Conservation (phyloP, 2,113 vertebrate species). For the Pseudolaguvia tuberculata region DNA sequence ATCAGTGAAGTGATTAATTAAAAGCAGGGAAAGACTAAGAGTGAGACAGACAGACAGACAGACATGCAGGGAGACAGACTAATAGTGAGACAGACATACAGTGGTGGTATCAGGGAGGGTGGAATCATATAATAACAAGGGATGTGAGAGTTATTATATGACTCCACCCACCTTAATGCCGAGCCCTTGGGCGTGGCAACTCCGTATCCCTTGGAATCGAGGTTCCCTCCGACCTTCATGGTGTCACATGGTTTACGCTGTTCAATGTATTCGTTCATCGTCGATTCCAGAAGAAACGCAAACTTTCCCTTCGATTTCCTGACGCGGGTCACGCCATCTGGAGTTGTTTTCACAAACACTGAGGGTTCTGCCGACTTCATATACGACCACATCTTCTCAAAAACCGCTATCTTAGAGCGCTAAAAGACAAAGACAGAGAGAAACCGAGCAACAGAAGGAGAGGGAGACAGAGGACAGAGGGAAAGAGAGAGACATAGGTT, state of each 20-base stretch:
- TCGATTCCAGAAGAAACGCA: conserved; percentile 96
- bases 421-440: conserved; percentile 49
- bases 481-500: not conserved
- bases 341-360: conserved; percentile 97
- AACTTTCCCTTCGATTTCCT: conserved; percentile 99
- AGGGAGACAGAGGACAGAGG: not conserved
- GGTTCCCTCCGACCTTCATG: no score
- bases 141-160: conserved; percentile 87
- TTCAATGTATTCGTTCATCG: conserved; percentile 99
- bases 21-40: not conserved
- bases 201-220: conserved; percentile 99
- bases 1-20: not conserved
- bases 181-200: conserved; percentile 99
- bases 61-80: conserved; percentile 22
- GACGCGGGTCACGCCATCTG: conserved; percentile 92
- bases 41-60: not conserved
- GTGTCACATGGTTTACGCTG: no score
- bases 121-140: conserved; percentile 98
- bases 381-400: conserved; percentile 99
- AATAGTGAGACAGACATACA: conserved; percentile 40
- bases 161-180: conserved; percentile 99
- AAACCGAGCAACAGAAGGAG: not conserved
- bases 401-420: conserved; percentile 98
- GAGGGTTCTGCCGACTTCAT: conserved; percentile 99
- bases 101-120: conserved; percentile 87